phyloP scores from a whole-genome alignment of 2,113 vertebrate species.

The Hemibagrus wyckioides region DNA sequence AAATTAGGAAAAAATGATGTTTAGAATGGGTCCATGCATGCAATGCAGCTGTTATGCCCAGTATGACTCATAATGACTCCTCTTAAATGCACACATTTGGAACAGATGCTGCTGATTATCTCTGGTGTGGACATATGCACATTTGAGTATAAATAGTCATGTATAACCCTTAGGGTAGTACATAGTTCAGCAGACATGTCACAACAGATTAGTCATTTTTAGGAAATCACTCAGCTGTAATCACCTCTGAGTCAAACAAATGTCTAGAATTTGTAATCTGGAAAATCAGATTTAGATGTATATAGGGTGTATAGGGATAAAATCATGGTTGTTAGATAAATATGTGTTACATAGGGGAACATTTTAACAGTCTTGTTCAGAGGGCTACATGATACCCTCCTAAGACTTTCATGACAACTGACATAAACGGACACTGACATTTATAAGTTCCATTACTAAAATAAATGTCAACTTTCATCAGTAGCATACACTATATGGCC shows the following conservation, averaged over 20 bases:
- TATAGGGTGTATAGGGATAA: neutral
- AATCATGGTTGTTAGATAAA: neutral
- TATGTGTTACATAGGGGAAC: neutral
- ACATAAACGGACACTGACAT: neutral
- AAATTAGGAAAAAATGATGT: constrained; percentile 14
- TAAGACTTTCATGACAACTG: neutral
- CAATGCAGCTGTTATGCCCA: constrained; percentile 45
- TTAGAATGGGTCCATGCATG: constrained; percentile 29
- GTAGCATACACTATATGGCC: neutral
- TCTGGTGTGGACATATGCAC: constrained; percentile 57
- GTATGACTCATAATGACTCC: constrained; percentile 55
- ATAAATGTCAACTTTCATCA: neutral
- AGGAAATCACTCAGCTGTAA: constrained; percentile 15
- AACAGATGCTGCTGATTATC: constrained; percentile 66
- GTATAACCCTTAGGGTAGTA: constrained; percentile 48
- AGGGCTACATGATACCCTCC: neutral
- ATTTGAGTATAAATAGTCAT: constrained; percentile 53
- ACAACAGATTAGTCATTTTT: constrained; percentile 43
- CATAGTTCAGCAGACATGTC: constrained; percentile 41
- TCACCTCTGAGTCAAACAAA: constrained; percentile 22
- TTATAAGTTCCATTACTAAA: neutral
- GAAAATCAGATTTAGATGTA: neutral
- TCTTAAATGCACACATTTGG: constrained; percentile 44
- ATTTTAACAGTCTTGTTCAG: neutral
- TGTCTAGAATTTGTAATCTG: neutral